Base-by-base conservation (phyloP, 2,888 invertebrate genomes). In the Ethmia dodecea region DNA sequence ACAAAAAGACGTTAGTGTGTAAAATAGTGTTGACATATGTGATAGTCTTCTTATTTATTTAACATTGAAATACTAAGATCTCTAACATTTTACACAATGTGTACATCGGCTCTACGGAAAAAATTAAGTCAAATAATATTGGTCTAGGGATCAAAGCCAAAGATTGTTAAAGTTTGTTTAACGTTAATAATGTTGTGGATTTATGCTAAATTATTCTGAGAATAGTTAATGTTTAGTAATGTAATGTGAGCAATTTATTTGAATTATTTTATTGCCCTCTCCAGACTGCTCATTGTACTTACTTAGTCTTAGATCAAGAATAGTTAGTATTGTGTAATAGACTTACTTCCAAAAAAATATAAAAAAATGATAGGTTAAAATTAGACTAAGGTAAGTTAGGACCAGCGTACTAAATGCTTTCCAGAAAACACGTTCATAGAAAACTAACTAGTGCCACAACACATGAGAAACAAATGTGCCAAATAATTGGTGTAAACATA, bases 131-230 rank as follows among this genome's bases (percentile, higher is more conserved):
- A 65, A 74, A 66, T 71, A 70, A 73, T 89, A 91, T 91, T 91
- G 91, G 91, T 92, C 90, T 89, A 90, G 92, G 92, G 92, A 92
- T 90, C 92, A 92, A 92, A 90, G 90, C 92, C 92, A 92, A 92
- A 92, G 92, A 91, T 91, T 90, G 90, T 92, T 91, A 88, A 89
- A 76, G 74, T 81, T 83, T 86, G 78, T 81, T 86, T 83, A 71
- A 81, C 84, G 77, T 75, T 83, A 75, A 76, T 77, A 65, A 80
- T 81, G 81, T 84, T 84, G 81, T 79, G 79, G 79, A 78, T 78
- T 75, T 79, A 79, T 76, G 74, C 76, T 78, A 80, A 83, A 84
- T 80, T 84, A 80, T 80, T 81, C 74, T 76, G 80, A 73, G 70
- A 72, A 67, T 81, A 78, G 76, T 71, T 73, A 73, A 74, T 74